Percentiles rank a stretch among this genome's conserved stretches.
Conservation (phyloP, 2,797 vertebrate species). For the Hybognathus amarus region DNA sequence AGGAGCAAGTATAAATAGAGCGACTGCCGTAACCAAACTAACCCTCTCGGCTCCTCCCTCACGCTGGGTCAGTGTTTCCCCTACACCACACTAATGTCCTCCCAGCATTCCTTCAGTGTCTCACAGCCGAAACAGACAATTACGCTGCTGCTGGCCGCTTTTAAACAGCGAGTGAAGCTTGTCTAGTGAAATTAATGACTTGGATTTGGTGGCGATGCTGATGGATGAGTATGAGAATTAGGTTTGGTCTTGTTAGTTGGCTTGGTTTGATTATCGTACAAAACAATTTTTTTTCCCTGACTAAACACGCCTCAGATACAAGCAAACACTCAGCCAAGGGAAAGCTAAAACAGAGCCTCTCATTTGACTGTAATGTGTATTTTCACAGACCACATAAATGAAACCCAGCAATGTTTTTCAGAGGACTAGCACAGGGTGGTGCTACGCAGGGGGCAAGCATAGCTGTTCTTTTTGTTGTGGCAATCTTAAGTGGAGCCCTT, state of each 20-base stretch:
- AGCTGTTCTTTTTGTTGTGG: conserved; percentile 36
- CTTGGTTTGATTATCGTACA: conserved; percentile 17
- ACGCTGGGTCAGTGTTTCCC: conserved; percentile 42
- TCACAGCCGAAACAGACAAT: conserved; percentile 35
- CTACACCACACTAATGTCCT: conserved; percentile 9
- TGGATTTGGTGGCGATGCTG: conserved; percentile 7
- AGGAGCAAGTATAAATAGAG: conserved; percentile 79
- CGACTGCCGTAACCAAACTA: conserved; percentile 74
- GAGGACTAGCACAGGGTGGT: conserved; percentile 4
- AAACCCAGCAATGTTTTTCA: neutral
- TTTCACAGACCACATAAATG: conserved; percentile 24
- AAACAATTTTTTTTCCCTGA: neutral
- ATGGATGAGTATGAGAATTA: conserved; percentile 15
- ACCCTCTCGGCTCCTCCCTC: conserved; percentile 61
- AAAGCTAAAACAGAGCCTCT: conserved; percentile 34
- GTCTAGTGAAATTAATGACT: conserved; percentile 7
- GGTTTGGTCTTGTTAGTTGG: conserved; percentile 31
- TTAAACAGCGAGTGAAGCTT: conserved; percentile 29
- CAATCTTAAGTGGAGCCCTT: conserved; percentile 35
- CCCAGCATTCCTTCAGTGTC: conserved; percentile 16
- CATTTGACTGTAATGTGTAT: conserved; percentile 8
- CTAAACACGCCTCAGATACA: neutral
- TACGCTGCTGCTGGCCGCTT: conserved; percentile 10
- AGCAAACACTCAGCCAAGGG: neutral
- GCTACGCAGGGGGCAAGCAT: conserved; percentile 30